These are phyloP conservation scores for Gordius sp. DNA, from an alignment of 2,888 invertebrate genomes.

Conservation along the genomic window DNA sequence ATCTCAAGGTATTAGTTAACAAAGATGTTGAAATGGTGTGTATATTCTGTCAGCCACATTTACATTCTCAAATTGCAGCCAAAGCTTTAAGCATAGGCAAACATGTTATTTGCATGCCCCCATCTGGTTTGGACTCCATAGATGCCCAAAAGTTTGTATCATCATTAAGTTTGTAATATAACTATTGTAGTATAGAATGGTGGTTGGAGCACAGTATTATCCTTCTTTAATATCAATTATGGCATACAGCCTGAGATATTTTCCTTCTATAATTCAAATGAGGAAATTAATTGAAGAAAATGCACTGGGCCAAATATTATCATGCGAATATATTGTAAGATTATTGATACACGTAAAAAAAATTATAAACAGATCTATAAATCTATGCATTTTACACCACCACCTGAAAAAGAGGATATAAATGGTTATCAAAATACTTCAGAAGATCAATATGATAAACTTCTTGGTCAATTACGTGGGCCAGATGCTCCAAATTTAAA, in stretches of 20 bases:
- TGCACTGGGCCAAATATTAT: background rate
- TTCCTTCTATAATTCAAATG: background rate
- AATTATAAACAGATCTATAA: too few relatives aligned
- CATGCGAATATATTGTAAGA: background rate
- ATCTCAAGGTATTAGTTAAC: background rate
- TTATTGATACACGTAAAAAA: too few relatives aligned
- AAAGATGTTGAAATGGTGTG: background rate
- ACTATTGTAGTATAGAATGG: background rate
- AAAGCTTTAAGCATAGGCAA: background rate
- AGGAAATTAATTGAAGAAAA: background rate
- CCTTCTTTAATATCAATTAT: background rate
- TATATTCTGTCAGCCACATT: background rate
- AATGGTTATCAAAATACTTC: too few relatives aligned
- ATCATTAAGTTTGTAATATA: background rate
- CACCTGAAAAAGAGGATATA: too few relatives aligned
- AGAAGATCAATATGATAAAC: too few relatives aligned
- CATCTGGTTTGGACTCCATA: background rate
- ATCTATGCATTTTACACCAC: too few relatives aligned
- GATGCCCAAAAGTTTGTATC: background rate
- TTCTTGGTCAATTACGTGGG: too few relatives aligned
- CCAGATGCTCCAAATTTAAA: too few relatives aligned
- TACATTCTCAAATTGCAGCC: background rate
- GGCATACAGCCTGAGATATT: constrained; percentile 1
- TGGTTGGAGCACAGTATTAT: background rate
- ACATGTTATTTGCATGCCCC: constrained; percentile 7